Conservation (phyloP, 2,888 invertebrate species). For the Beris morrisii region DNA sequence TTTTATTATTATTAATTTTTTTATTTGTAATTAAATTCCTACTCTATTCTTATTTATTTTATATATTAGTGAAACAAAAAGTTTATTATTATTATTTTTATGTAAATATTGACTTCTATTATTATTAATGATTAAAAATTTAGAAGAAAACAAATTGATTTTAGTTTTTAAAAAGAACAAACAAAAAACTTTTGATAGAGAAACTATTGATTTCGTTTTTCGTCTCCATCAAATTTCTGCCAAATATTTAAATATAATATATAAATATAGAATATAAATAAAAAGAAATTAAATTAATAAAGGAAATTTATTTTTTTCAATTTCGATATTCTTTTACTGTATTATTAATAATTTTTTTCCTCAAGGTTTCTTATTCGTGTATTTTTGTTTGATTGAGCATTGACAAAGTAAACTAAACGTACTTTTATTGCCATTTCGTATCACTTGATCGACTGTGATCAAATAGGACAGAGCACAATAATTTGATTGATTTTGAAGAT, state of each 20-base stretch:
- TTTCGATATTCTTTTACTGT: background rate
- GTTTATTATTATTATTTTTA: slow-evolving; percentile 26
- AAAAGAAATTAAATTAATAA: background rate
- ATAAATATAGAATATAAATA: slow-evolving; percentile 31
- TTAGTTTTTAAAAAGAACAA: slow-evolving; percentile 19
- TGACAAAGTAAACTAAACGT: too few species aligned
- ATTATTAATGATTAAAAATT: slow-evolving; percentile 34
- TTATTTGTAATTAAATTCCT: slow-evolving; percentile 17
- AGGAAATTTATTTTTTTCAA: background rate
- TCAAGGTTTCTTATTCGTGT: background rate
- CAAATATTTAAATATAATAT: slow-evolving; percentile 32
- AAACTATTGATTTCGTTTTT: slow-evolving; percentile 38
- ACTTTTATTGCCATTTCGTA: too few species aligned
- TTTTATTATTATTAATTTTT: slow-evolving; percentile 3
- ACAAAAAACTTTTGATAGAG: slow-evolving; percentile 38
- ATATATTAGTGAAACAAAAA: slow-evolving; percentile 10
- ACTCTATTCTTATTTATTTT: slow-evolving; percentile 19
- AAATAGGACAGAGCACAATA: too few species aligned
- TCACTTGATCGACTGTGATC: too few species aligned
- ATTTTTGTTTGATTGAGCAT: background rate
- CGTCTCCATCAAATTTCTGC: too few species aligned
- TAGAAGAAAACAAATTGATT: slow-evolving; percentile 12
- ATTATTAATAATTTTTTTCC: background rate
- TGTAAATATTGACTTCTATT: slow-evolving; percentile 34
- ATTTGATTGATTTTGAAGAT: too few species aligned